phyloP scores from a whole-genome alignment of 2,113 vertebrate species.

The Microcebus murinus region DNA sequence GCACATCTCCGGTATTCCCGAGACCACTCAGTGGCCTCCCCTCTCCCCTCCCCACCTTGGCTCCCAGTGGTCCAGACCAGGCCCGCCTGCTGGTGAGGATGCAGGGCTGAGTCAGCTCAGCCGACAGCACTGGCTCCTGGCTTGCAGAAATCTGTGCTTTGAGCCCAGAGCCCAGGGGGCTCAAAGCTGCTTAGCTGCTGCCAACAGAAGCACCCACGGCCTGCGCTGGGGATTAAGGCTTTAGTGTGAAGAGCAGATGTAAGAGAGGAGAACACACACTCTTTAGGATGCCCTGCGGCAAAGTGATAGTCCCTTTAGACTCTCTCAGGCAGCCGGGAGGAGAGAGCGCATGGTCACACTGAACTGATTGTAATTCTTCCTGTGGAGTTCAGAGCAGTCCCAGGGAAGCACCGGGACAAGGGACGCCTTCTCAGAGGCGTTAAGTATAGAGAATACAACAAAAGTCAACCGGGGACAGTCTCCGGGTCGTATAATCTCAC shows the following conservation, averaged over 20 bases:
- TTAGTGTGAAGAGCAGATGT: slow-evolving; percentile 55
- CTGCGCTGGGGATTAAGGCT: slow-evolving; percentile 1
- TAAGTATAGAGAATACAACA: background rate
- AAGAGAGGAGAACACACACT: slow-evolving; percentile 37
- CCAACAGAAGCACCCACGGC: background rate
- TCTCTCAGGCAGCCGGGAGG: background rate
- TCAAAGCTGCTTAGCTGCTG: slow-evolving; percentile 35
- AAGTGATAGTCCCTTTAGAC: background rate
- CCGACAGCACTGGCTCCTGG: background rate
- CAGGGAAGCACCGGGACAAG: background rate
- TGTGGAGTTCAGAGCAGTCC: background rate
- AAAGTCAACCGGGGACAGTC: background rate
- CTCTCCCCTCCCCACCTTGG: background rate
- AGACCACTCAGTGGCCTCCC: background rate
- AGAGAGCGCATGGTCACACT: background rate
- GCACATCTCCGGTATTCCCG: accelerated
- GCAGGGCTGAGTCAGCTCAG: background rate
- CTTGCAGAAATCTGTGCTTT: background rate
- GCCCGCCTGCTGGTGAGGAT: background rate
- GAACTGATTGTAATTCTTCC: background rate
- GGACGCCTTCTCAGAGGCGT: background rate
- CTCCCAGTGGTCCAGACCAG: background rate
- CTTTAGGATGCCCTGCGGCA: background rate
- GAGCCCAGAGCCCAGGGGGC: background rate
- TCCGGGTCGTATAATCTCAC: background rate